Evolutionary conservation across 2,113 vertebrate genomes (phyloP).

Genomic region (Ovibos moschatus): DNA sequence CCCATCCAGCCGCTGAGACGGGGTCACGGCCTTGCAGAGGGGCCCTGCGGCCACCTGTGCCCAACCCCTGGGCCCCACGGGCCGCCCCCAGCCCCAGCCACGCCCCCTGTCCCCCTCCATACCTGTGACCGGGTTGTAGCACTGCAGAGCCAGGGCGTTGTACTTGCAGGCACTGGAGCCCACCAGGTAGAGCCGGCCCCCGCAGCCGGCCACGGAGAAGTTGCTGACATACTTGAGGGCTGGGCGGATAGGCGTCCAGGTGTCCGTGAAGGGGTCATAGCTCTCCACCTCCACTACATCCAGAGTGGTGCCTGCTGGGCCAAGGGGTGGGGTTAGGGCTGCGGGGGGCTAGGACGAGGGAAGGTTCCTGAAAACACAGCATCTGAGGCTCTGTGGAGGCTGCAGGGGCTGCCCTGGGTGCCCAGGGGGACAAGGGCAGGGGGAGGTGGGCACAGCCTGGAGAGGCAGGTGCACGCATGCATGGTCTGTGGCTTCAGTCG

Average conservation of each 20-base stretch:
- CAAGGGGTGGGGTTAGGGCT: neutral
- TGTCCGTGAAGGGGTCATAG: constrained; percentile 92
- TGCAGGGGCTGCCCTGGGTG: neutral
- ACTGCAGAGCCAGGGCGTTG: constrained; percentile 94
- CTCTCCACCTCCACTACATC: constrained; percentile 91
- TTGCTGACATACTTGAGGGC: constrained; percentile 96
- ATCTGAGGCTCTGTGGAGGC: neutral
- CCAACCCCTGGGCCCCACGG: constrained; percentile 9
- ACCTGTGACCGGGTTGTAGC: constrained; percentile 97
- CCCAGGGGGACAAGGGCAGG: neutral
- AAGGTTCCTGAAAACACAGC: rapidly evolving
- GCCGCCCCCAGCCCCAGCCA: neutral
- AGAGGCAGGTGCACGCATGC: rapidly evolving
- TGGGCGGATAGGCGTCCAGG: constrained; percentile 88
- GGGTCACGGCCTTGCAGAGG: no score
- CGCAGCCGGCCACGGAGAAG: constrained; percentile 89
- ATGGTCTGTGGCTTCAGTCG: neutral
- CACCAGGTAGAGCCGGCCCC: constrained; percentile 93
- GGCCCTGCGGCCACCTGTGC: neutral
- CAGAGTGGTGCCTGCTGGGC: constrained; percentile 85
- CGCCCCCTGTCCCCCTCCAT: neutral
- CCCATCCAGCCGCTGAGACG: rapidly evolving
- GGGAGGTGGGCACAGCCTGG: neutral
- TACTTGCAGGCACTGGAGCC: constrained; percentile 97
- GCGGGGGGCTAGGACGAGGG: rapidly evolving